Conservation (phyloP, 2,888 invertebrate genomes). For the Acanthosoma haemorrhoidale region DNA sequence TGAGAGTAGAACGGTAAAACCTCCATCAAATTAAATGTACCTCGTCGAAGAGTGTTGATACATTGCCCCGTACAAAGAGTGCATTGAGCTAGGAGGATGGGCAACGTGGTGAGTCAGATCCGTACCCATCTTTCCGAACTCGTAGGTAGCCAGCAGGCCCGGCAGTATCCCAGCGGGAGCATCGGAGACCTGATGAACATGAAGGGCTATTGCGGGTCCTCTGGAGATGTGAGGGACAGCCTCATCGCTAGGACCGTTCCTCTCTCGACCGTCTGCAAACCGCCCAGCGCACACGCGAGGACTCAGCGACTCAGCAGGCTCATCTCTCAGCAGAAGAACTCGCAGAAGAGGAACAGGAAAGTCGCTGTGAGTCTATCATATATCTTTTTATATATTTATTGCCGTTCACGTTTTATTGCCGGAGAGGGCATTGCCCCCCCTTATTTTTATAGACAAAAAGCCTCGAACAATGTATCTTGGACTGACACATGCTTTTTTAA, state of each 20-base stretch:
- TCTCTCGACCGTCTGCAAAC: conserved; percentile 61
- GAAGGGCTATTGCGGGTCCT: conserved; percentile 64
- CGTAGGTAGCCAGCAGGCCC: conserved; percentile 14
- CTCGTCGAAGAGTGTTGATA: too few species aligned
- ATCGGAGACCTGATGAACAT: conserved; percentile 76
- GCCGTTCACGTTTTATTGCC: not conserved
- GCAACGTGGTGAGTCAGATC: not conserved
- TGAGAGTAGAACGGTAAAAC: too few species aligned
- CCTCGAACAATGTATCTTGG: too few species aligned
- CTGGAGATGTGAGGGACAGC: conserved; percentile 66
- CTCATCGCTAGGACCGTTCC: conserved; percentile 67
- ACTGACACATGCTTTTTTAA: too few species aligned
- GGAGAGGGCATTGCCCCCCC: too few species aligned
- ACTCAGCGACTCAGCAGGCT: conserved; percentile 63
- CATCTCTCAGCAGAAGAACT: conserved; percentile 56
- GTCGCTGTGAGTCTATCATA: conserved; percentile 32
- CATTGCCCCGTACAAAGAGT: not conserved
- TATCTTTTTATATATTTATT: too few species aligned
- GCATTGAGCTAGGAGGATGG: not conserved
- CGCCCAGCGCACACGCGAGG: conserved; percentile 50
- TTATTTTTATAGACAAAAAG: too few species aligned
- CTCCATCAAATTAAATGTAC: too few species aligned
- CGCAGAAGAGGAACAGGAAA: conserved; percentile 25
- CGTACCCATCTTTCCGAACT: not conserved
- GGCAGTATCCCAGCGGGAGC: conserved; percentile 49